Percentiles rank a stretch among this genome's conserved stretches.
phyloP scores from a whole-genome alignment of 2,113 vertebrate genomes.

The Neoarius graeffei region DNA sequence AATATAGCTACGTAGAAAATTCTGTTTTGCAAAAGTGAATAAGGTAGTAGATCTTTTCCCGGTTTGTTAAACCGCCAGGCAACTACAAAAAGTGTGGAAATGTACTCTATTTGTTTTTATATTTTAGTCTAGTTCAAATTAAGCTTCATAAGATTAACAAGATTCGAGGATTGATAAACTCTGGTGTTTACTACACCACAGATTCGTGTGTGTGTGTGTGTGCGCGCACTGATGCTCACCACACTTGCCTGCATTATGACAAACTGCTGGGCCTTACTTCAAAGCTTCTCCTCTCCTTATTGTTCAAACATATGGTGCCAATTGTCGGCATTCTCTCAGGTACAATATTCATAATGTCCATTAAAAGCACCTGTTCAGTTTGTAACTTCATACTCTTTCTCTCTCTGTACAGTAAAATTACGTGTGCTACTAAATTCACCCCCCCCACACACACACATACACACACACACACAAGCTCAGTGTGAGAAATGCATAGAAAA shows the following conservation, averaged over 20 bases:
- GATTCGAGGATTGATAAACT: constrained; percentile 42
- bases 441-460: too few relatives aligned
- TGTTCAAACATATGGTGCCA: constrained; percentile 14
- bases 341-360: constrained; percentile 24
- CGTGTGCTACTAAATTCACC: background rate
- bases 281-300: constrained; percentile 14
- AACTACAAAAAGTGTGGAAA: background rate
- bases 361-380: constrained; percentile 9
- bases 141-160: constrained; percentile 13
- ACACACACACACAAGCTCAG: background rate
- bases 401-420: constrained; percentile 7
- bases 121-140: constrained; percentile 34
- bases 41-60: background rate
- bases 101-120: background rate
- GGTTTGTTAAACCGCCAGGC: background rate
- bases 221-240: background rate
- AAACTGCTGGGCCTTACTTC: constrained; percentile 24
- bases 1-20: background rate
- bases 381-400: background rate
- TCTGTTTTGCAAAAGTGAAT: background rate
- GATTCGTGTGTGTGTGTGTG: constrained; percentile 26
- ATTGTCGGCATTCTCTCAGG: constrained; percentile 27
- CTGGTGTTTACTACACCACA: constrained; percentile 9
- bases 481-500: background rate
- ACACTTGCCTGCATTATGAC: constrained; percentile 1